Evolutionary conservation across 2,888 invertebrate genomes (phyloP), one percentile per base, ranked within the genome.

Genomic region (Volucella inanis): DNA sequence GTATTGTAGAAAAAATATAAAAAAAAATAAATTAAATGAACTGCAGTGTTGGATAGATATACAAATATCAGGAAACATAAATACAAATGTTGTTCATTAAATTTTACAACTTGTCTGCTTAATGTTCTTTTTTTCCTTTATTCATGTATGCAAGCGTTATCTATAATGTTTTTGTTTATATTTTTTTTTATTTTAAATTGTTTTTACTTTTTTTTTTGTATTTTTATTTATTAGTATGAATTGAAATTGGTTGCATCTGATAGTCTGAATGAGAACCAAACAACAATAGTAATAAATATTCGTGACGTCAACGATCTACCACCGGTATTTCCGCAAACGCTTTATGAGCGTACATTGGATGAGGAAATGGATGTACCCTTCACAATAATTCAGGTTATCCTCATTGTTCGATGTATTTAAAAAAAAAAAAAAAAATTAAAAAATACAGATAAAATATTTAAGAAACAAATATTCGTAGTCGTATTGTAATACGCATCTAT

Each of bases 281-380:
- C 97, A 88, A 95, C 94, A 83, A 96, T 98, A 88, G 94, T 96
- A 89, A 95, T 98, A 89, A 94, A 95, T 91, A 94, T 97, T 88
- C 94, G 95, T 89, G 97, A 98, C 93, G 96, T 96, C 90, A 98
- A 98, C 93, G 98, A 98, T 93, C 94, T 97, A 90, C 96, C 97
- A 70, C 98, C 98, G 41, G 94, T 94, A 88, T 96, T 97, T 93
- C 94, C 95, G 87, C 93, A 94, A 90, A 94, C 94, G 88, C 92
- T 94, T 76, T 97, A 97, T 93, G 92, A 94, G 90, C 94, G 95
- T 64, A 94, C 94, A 87, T 95, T 96, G 88, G 93, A 95, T 87
- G 97, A 97, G 92, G 97, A 97, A 92, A 94, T 94, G 89, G 92
- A 93, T 70, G 95, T 95, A 89, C 94, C 95, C 87, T 95, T 95